Evolutionary conservation across 2,797 vertebrate species (phyloP).

Genomic region (Linurgus olivaceus): DNA sequence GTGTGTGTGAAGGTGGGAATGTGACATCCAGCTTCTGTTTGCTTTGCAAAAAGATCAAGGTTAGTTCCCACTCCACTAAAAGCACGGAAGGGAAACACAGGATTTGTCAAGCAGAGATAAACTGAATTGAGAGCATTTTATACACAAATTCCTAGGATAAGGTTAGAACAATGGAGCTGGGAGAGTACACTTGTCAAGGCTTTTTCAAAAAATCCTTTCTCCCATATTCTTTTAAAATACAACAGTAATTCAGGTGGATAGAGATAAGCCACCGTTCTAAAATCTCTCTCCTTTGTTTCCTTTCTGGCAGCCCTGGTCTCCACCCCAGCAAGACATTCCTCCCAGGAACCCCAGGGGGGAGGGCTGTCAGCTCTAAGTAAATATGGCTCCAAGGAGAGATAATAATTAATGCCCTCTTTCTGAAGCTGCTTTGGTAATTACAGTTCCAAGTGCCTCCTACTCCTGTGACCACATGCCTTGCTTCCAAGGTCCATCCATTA

Average conservation of each 20-base stretch:
- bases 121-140: constrained; percentile 6
- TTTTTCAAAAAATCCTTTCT: constrained; percentile 28
- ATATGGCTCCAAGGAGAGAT: not conserved
- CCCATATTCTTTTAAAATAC: not conserved
- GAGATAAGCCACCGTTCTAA: not conserved
- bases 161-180: not conserved
- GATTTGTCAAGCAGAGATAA: constrained; percentile 24
- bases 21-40: not conserved
- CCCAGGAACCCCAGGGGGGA: not conserved
- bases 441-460: not conserved
- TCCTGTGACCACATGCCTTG: not conserved
- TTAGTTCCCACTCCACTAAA: not conserved
- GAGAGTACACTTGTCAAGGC: not conserved
- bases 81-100: not conserved
- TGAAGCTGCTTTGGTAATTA: not conserved
- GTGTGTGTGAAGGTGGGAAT: not conserved
- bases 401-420: not conserved
- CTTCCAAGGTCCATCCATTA: not conserved
- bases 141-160: constrained; percentile 27
- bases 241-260: not conserved
- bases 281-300: constrained; percentile 1
- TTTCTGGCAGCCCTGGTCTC: not conserved
- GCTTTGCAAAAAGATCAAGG: constrained; percentile 17
- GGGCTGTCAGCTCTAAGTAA: not conserved
- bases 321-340: not conserved